Percentiles rank a stretch among this genome's conserved stretches.
These are phyloP conservation scores for Pseudococcus jackbeardsleyi DNA, from an alignment of 2,888 invertebrate genomes.

Conservation along the genomic window DNA sequence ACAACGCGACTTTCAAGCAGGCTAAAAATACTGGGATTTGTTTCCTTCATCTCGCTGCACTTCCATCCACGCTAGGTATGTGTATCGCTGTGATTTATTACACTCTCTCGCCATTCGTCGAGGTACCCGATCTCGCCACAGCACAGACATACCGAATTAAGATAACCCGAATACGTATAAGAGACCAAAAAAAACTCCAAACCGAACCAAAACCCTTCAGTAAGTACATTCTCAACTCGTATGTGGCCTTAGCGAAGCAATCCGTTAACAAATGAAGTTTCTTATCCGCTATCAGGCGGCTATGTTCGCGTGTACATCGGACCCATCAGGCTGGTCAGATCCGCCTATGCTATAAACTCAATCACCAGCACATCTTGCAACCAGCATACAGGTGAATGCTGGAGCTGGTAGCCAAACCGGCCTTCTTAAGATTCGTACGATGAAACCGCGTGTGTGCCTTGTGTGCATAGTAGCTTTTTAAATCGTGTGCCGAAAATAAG, in stretches of 20 bases:
- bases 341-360: conserved; percentile 27
- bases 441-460: background rate
- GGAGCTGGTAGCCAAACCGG: conserved; percentile 15
- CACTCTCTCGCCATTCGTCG: background rate
- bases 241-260: background rate
- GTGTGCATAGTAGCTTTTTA: conserved; percentile 11
- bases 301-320: background rate
- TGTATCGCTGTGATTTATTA: conserved; percentile 18
- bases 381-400: background rate
- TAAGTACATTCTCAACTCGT: background rate
- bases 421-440: background rate
- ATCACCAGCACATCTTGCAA: background rate
- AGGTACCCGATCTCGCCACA: background rate
- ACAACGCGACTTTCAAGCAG: background rate
- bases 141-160: conserved; percentile 9
- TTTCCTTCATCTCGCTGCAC: background rate
- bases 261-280: conserved; percentile 43
- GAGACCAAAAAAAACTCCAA: background rate
- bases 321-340: background rate
- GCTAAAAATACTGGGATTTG: conserved; percentile 6
- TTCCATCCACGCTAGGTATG: background rate
- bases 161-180: background rate
- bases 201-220: background rate
- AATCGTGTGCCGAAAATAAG: conserved; percentile 37
- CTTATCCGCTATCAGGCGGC: background rate